Evolutionary conservation across 2,797 vertebrate genomes (phyloP).

Genomic region (Emys orbicularis): DNA sequence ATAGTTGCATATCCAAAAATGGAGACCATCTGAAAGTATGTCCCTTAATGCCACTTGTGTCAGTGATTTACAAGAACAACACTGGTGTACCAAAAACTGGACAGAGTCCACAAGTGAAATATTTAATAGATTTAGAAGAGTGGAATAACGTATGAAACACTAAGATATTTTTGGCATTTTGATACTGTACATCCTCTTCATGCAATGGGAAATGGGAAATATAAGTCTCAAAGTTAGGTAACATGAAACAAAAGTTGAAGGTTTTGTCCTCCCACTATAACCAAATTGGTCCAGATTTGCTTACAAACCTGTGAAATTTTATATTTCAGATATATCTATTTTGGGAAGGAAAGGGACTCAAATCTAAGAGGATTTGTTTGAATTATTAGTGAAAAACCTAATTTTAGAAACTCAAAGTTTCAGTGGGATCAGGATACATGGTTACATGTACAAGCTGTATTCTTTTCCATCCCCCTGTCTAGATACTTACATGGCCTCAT

Average conservation of each 20-base stretch:
- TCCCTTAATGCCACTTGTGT: background rate
- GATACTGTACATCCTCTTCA: background rate
- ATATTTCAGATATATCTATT: background rate
- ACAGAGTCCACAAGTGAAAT: background rate
- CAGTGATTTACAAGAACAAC: background rate
- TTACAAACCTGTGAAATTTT: background rate
- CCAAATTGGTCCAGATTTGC: background rate
- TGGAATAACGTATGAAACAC: background rate
- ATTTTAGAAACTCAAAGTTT: background rate
- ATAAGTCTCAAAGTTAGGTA: background rate
- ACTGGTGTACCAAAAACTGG: background rate
- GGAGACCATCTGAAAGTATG: background rate
- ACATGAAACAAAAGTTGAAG: too few relatives aligned
- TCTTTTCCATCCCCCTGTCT: background rate
- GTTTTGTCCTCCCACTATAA: too few relatives aligned
- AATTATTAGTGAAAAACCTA: background rate
- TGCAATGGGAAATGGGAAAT: background rate
- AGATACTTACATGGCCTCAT: background rate
- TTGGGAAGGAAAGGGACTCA: background rate
- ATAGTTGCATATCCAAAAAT: background rate
- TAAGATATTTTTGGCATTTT: background rate
- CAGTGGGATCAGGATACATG: background rate
- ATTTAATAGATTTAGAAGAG: background rate
- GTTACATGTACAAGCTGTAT: background rate
- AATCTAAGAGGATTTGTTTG: background rate